phyloP scores from a whole-genome alignment of 2,888 invertebrate genomes.

The Drosophila sordidapex region DNA sequence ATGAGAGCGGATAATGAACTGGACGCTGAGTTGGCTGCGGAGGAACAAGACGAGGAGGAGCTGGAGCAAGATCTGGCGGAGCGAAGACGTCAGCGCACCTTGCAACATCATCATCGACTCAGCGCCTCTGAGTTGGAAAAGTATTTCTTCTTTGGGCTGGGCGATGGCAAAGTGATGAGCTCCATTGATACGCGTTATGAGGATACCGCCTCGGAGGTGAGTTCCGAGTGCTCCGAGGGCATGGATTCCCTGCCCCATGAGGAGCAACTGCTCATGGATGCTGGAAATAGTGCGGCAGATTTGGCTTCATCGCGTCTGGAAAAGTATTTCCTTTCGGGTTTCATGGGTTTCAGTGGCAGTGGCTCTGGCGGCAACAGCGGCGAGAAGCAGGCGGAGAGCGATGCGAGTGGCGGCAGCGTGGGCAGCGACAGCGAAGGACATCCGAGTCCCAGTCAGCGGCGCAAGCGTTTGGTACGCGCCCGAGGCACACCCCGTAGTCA shows the following conservation, averaged over 20 bases:
- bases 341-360: slow-evolving; percentile 91
- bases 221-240: slow-evolving; percentile 94
- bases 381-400: slow-evolving; percentile 90
- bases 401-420: slow-evolving; percentile 89
- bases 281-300: slow-evolving; percentile 88
- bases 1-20: slow-evolving; percentile 72
- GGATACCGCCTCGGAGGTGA: slow-evolving; percentile 90
- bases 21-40: slow-evolving; percentile 17
- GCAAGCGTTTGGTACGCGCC: slow-evolving; percentile 92
- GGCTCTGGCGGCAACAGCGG: slow-evolving; percentile 2
- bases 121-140: slow-evolving; percentile 95
- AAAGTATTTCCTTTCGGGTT: slow-evolving; percentile 94
- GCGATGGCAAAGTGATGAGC: slow-evolving; percentile 87
- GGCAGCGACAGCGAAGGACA: slow-evolving; percentile 96
- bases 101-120: slow-evolving; percentile 87
- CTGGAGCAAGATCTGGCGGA: slow-evolving; percentile 69
- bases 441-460: slow-evolving; percentile 93
- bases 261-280: slow-evolving; percentile 86
- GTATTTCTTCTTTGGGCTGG: slow-evolving; percentile 95
- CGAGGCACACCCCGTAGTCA: slow-evolving; percentile 93
- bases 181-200: slow-evolving; percentile 86
- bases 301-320: slow-evolving; percentile 93
- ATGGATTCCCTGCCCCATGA: slow-evolving; percentile 88
- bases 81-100: slow-evolving; percentile 84
- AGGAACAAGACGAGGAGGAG: slow-evolving; percentile 32